Base-by-base conservation (phyloP, 2,797 vertebrate species). In the Anguilla pacifica region DNA sequence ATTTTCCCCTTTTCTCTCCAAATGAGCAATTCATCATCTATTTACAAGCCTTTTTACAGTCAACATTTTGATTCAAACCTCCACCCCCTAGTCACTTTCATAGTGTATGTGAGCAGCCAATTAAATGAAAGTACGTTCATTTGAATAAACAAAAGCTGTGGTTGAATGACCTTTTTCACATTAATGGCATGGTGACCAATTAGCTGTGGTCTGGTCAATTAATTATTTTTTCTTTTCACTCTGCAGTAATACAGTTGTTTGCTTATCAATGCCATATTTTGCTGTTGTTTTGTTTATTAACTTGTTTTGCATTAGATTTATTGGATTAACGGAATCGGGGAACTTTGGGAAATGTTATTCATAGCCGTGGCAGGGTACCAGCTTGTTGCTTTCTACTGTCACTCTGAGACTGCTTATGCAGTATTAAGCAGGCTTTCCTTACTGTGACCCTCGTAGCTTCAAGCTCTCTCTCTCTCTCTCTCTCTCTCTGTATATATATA, bases 101-200 rank as follows among this genome's bases (percentile, higher is more conserved):
- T 35, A 15, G 28, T 43, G 31, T 0, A 11, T 43, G 39, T 25
- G 74, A 19, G 15, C 17, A 79, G 22, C 19, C 19, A 11, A 79
- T 46, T 22, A 79, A 79, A 79, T 79, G 39, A 43, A 79, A 74
- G 70, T 2, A 74, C 70, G 35, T 74, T 39, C 31, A 74, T 31
- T 31, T 74, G 31, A 17, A 79, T 43, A 79, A 79, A 39, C 74
- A 79, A 43, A 39, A 79, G 28, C 82, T 22, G 39, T 55, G 1
- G 46, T 15, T 55, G 19, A 83, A 83, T 53, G n/a, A 83, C 82
- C 25, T 53, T 53, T 22, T 51, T 31, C 10, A 83, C 31, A n/a
- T 87, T 74, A 86, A 91, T 88, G 90, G 90, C 86, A 90, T 88
- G 91, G 91, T 94, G 92, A 94, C 93, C 95, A 89, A 89, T 89